Conservation (phyloP, 2,888 invertebrate genomes). For the Graphium colonna region DNA sequence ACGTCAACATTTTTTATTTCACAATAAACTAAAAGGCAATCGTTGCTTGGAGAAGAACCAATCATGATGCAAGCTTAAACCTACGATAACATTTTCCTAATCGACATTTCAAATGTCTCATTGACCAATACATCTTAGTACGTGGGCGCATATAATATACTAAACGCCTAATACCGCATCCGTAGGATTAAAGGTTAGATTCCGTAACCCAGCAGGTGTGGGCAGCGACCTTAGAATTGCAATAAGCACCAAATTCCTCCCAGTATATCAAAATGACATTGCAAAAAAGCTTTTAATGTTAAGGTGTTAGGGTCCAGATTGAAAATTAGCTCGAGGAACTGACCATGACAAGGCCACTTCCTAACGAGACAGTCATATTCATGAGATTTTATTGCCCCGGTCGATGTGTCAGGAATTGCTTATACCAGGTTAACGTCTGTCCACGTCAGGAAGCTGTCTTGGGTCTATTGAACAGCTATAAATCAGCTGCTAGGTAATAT, state of each 20-base stretch:
- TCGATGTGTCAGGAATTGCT: conserved; percentile 24
- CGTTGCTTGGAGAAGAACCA: no score
- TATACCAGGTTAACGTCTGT: conserved; percentile 1
- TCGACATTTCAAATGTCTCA: not conserved
- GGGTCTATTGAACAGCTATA: no score
- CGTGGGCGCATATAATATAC: conserved; percentile 35
- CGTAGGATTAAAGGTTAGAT: conserved; percentile 37
- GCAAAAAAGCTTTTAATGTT: not conserved
- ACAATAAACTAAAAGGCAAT: no score
- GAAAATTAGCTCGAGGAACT: conserved; percentile 3
- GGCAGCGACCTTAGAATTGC: conserved; percentile 9
- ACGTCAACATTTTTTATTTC: no score
- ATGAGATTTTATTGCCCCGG: conserved; percentile 31
- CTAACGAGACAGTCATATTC: conserved; percentile 33
- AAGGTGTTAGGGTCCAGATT: not conserved
- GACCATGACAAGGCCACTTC: conserved; percentile 36
- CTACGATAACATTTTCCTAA: not conserved
- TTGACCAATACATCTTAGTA: not conserved
- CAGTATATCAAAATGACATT: not conserved
- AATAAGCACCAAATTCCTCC: conserved; percentile 7
- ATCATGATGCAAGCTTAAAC: no score
- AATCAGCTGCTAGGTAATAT: no score
- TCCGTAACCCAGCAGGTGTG: conserved; percentile 25
- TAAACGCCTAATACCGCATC: conserved; percentile 32
- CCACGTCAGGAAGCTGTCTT: not conserved